Evolutionary conservation across 2,888 invertebrate species (phyloP), one percentile per base, ranked within the genome.

Genomic region (Formica aserva): DNA sequence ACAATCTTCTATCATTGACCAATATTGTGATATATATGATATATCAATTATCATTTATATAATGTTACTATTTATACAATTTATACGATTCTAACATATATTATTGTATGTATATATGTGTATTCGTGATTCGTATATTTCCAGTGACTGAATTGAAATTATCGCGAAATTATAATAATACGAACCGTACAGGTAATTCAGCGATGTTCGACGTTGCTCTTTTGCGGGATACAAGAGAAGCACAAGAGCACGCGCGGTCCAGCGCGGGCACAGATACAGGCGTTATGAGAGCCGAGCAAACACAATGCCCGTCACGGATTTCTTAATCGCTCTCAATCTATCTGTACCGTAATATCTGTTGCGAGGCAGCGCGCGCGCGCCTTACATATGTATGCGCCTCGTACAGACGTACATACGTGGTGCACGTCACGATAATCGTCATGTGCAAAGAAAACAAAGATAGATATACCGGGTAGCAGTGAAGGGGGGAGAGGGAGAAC

Each of bases 251-350:
- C 65, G 66, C 80, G 71, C 80, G 77, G 63, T 63, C 71, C 71
- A 26, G 63, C 78, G 78, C 55, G 62, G 71, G 52, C 48, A 41
- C 81, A 72, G 81, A 78, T 75, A 84, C 62, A 63, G 76, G 83
- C 86, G 84, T 91, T 86, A 86, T 85, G 85, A 88, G 90, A 90
- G 85, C 87, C 72, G 83, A 76, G 76, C 89, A 91, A 92, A 92
- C 92, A 94, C 94, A 94, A 94, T 94, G 92, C 91, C 91, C 93
- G 92, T 94, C 94, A 94, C 92, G 93, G 93, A 94, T 94, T 94
- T 94, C 94, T 93, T 94, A 94, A 94, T 94, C 94, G 94, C 91
- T 93, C 92, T 92, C 93, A 92, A 93, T 94, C 94, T 93, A 92
- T 93, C 94, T 89, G 92, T 90, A 91, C 91, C 88, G 89, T 90